Conservation (phyloP, 37 sponge, comb jelly and placozoan species). For the Cliona cf. orientalis region DNA sequence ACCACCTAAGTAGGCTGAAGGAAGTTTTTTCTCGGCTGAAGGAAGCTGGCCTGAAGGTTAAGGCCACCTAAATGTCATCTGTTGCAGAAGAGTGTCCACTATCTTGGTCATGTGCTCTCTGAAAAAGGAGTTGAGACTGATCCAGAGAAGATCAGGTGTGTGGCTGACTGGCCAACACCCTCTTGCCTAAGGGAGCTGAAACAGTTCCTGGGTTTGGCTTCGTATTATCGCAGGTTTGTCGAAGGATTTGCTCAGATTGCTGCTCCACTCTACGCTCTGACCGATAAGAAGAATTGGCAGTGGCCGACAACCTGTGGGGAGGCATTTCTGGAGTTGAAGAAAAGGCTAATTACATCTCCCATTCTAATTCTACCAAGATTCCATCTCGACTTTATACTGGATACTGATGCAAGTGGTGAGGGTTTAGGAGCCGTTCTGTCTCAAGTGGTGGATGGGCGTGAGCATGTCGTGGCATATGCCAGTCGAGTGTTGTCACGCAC, state of each 20-base stretch:
- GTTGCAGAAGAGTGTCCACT: too few relatives aligned
- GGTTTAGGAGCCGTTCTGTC: conserved; percentile 52
- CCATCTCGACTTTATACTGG: conserved; percentile 8
- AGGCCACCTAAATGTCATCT: conserved; percentile 8
- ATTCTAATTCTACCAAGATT: conserved; percentile 22
- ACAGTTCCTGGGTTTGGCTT: too few relatives aligned
- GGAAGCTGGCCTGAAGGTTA: background rate
- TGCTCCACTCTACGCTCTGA: too few relatives aligned
- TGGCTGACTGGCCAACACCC: too few relatives aligned
- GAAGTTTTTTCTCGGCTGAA: background rate
- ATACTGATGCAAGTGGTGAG: conserved; percentile 44
- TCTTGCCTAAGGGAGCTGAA: too few relatives aligned
- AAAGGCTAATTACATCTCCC: conserved; percentile 3
- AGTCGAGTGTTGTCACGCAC: conserved; percentile 17
- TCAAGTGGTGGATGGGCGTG: conserved; percentile 20
- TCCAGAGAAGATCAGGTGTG: conserved; percentile 4
- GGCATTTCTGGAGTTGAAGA: conserved; percentile 18
- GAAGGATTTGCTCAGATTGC: too few relatives aligned
- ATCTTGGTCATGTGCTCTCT: conserved; percentile 1
- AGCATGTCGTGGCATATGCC: conserved; percentile 23
- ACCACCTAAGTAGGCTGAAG: background rate
- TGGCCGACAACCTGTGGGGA: conserved; percentile 11
- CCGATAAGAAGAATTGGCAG: background rate
- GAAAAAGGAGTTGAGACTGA: conserved; percentile 3
- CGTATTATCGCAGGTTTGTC: too few relatives aligned